Percentiles rank a stretch among this genome's conserved stretches.
These are phyloP conservation scores for Neotoma lepida DNA, from an alignment of 2,113 vertebrate species.

Conservation along the genomic window DNA sequence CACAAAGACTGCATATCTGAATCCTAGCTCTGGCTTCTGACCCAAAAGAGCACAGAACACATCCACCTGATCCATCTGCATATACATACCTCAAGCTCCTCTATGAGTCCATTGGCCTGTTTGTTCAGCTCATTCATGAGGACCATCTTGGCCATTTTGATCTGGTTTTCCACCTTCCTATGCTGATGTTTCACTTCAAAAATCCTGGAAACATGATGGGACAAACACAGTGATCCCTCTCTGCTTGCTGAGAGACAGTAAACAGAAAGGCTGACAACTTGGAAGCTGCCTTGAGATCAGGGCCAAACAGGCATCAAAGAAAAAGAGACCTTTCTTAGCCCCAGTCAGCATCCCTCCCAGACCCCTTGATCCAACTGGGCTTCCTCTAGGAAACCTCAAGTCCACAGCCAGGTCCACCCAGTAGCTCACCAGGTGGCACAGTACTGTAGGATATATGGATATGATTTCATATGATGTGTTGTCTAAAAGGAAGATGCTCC, in stretches of 20 bases:
- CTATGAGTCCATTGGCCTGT: slow-evolving; percentile 95
- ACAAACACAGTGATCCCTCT: slow-evolving; percentile 17
- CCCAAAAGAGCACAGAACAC: not conserved
- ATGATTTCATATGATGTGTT: not conserved
- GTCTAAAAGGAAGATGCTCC: not conserved
- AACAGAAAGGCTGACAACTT: not conserved
- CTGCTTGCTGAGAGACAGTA: not conserved
- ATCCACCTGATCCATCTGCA: not conserved
- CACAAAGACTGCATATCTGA: not conserved
- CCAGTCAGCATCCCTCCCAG: not conserved
- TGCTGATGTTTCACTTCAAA: slow-evolving; percentile 95
- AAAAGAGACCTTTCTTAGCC: not conserved
- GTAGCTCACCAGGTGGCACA: not conserved
- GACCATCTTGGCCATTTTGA: slow-evolving; percentile 99
- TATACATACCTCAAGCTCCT: slow-evolving; percentile 95
- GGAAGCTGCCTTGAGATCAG: not conserved
- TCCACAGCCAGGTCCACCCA: not conserved
- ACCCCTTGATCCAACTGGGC: not conserved
- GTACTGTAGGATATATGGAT: not conserved
- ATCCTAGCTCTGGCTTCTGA: slow-evolving; percentile 44
- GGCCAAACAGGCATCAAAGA: not conserved
- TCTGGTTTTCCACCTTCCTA: slow-evolving; percentile 97
- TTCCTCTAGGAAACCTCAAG: slow-evolving; percentile 39
- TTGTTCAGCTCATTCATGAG: slow-evolving; percentile 98
- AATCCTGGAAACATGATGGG: slow-evolving; percentile 86